Conservation (phyloP, 2,797 vertebrate species). For the Enteromius afrohamiltoni region DNA sequence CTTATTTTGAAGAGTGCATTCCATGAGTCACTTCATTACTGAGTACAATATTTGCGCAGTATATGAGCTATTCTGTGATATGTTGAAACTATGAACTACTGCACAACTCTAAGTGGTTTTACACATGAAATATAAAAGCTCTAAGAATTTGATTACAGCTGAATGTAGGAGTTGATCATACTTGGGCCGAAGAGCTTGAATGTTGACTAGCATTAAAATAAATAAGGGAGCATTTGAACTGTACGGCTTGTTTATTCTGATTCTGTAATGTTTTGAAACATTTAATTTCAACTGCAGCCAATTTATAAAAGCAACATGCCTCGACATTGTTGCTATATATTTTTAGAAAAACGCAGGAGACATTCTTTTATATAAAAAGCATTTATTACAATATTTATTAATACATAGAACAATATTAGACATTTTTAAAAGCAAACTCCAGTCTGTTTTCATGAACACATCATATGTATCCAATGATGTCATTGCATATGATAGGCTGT, state of each 20-base stretch:
- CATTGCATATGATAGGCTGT: conserved; percentile 95
- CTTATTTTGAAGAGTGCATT: background rate
- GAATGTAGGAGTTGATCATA: background rate
- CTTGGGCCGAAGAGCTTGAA: background rate
- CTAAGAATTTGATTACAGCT: background rate
- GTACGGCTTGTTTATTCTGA: background rate
- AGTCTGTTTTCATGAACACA: conserved; percentile 21
- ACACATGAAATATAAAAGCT: background rate
- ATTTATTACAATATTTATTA: conserved; percentile 64
- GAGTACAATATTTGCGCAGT: background rate
- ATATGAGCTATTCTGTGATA: background rate
- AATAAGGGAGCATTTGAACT: too few relatives aligned
- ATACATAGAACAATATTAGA: conserved; percentile 53
- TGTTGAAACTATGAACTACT: background rate
- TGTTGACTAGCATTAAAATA: background rate
- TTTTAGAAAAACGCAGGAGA: background rate
- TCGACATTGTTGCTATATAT: too few relatives aligned
- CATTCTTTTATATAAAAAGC: background rate
- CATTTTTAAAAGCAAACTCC: conserved; percentile 35
- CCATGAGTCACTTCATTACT: background rate
- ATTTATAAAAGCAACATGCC: background rate
- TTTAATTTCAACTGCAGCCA: background rate
- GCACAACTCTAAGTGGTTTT: background rate
- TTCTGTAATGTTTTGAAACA: background rate
- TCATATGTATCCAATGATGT: conserved; percentile 94